Conservation (phyloP, 2,113 vertebrate species). For the Amphilophus citrinellus region DNA sequence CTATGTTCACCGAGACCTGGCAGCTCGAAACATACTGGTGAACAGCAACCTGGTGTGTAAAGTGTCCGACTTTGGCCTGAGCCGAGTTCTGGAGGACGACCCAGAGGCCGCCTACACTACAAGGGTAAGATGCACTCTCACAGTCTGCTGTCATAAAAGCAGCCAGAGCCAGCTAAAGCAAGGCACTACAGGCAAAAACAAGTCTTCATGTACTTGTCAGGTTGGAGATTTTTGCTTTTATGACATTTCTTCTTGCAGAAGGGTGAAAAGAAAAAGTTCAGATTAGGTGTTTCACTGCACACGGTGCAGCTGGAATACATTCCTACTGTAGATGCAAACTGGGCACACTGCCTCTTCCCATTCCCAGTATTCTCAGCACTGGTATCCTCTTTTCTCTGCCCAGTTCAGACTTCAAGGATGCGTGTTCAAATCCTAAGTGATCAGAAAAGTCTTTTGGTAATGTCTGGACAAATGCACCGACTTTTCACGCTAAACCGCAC, state of each 20-base stretch:
- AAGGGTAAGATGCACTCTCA: slow-evolving; percentile 79
- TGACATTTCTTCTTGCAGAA: background rate
- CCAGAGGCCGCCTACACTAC: slow-evolving; percentile 97
- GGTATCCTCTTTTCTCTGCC: background rate
- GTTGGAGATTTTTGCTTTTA: background rate
- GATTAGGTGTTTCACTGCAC: background rate
- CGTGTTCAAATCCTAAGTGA: background rate
- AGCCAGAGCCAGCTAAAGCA: background rate
- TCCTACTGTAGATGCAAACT: background rate
- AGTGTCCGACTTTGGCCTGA: slow-evolving; percentile 98
- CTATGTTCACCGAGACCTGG: slow-evolving; percentile 96
- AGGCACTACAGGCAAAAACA: background rate
- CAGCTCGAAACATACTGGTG: slow-evolving; percentile 95
- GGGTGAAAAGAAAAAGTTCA: background rate
- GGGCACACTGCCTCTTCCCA: background rate
- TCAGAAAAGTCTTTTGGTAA: background rate
- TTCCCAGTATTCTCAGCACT: background rate
- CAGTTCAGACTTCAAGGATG: background rate
- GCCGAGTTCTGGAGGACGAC: slow-evolving; percentile 94
- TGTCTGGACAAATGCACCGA: background rate
- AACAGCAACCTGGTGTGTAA: slow-evolving; percentile 99
- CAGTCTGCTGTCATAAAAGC: background rate
- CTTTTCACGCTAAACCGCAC: background rate
- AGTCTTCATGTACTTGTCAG: background rate
- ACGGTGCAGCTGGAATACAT: background rate